These are phyloP conservation scores for Coendou prehensilis DNA, from an alignment of 2,797 vertebrate genomes.

Conservation along the genomic window DNA sequence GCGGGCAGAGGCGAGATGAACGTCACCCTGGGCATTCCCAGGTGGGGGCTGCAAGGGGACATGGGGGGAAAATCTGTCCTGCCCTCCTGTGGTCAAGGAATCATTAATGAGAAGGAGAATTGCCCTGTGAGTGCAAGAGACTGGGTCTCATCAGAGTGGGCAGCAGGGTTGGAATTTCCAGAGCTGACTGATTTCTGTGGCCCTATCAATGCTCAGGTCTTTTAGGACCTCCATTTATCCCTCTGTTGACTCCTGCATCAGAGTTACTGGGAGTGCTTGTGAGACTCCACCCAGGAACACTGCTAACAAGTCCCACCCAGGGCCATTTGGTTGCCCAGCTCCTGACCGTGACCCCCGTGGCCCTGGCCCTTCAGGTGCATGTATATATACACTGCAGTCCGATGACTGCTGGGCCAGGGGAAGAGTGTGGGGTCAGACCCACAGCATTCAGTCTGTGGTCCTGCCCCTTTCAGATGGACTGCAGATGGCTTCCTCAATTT, in stretches of 20 bases:
- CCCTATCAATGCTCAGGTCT: not conserved
- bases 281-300: not conserved
- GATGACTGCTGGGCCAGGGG: not conserved
- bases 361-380: not conserved
- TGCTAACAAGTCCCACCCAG: not conserved
- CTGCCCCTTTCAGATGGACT: not conserved
- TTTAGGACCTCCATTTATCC: not conserved
- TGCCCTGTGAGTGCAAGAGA: not conserved
- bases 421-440: not conserved
- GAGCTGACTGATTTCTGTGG: not conserved
- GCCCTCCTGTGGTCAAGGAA: not conserved
- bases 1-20: slow-evolving; percentile 99
- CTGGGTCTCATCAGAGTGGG: not conserved
- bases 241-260: not conserved
- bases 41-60: slow-evolving; percentile 87
- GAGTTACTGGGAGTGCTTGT: not conserved
- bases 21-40: slow-evolving; percentile 98
- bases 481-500: not conserved
- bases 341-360: not conserved
- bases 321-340: not conserved
- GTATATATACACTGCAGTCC: fast-evolving
- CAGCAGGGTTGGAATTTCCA: not conserved
- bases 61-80: fast-evolving
- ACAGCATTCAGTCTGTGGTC: not conserved
- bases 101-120: not conserved